Evolutionary conservation across 2,888 invertebrate genomes (phyloP).

Genomic region (Amphimallon solstitiale): DNA sequence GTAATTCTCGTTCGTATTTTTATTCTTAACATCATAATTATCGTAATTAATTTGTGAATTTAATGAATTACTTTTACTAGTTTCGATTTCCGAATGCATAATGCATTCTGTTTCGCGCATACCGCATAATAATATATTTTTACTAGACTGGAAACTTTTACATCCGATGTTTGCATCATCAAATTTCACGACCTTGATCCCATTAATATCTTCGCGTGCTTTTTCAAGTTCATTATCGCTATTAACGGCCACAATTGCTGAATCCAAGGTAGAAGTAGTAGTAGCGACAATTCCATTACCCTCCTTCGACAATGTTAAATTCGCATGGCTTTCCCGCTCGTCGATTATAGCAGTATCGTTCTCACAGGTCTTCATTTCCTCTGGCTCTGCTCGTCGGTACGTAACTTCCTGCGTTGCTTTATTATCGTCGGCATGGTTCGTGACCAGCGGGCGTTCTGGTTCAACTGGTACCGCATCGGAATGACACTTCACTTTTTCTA

Average conservation of each 20-base stretch:
- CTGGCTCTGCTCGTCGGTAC: slow-evolving; percentile 27
- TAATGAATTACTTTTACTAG: too few relatives aligned
- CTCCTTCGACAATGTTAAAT: not conserved
- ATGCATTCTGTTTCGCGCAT: too few relatives aligned
- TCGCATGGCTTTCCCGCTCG: slow-evolving; percentile 19
- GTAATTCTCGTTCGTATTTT: too few relatives aligned
- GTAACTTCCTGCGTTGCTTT: slow-evolving; percentile 35
- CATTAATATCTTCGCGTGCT: slow-evolving; percentile 21
- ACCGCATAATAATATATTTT: too few relatives aligned
- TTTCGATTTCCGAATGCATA: too few relatives aligned
- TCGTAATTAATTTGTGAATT: too few relatives aligned
- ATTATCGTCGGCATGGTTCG: slow-evolving; percentile 38
- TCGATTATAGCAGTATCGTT: slow-evolving; percentile 25
- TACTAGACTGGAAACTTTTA: not conserved
- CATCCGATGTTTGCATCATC: not conserved
- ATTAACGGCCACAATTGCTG: not conserved
- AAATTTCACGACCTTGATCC: slow-evolving; percentile 13
- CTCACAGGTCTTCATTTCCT: slow-evolving; percentile 36
- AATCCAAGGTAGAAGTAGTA: not conserved
- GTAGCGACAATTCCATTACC: not conserved
- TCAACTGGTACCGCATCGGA: slow-evolving; percentile 23
- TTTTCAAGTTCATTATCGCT: slow-evolving; percentile 27
- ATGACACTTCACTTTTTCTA: slow-evolving; percentile 24
- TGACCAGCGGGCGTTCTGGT: slow-evolving; percentile 33
- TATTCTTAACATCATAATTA: too few relatives aligned